Evolutionary conservation across 2,113 vertebrate genomes (phyloP).

Genomic region (Echinops telfairi): DNA sequence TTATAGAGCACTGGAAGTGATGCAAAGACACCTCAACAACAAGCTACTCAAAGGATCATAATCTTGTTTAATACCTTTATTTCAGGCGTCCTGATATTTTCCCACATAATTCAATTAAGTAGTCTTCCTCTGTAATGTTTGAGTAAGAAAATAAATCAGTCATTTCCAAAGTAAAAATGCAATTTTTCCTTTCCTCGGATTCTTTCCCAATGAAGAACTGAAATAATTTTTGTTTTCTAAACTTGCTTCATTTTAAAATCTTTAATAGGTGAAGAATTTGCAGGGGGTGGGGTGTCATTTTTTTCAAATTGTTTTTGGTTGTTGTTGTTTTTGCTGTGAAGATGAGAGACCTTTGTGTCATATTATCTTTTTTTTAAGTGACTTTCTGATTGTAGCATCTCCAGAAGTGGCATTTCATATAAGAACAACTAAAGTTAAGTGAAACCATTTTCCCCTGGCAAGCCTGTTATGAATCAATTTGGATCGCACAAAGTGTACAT

Average conservation of each 20-base stretch:
- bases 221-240: constrained; percentile 21
- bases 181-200: background rate
- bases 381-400: background rate
- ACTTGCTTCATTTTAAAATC: background rate
- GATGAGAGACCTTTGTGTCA: background rate
- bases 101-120: background rate
- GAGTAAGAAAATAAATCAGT: background rate
- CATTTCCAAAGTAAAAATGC: constrained; percentile 14
- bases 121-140: background rate
- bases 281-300: constrained; percentile 21
- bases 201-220: background rate
- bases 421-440: background rate
- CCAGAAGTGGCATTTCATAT: background rate
- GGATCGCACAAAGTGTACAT: background rate
- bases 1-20: too few relatives aligned
- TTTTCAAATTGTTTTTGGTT: constrained; percentile 11
- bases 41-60: too few relatives aligned
- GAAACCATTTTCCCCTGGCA: background rate
- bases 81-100: background rate
- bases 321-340: background rate
- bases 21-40: too few relatives aligned
- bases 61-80: background rate
- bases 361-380: constrained; percentile 19
- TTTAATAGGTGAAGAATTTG: background rate
- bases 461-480: constrained; percentile 4